A percentile compares a stretch with the other conserved stretches of the same genome.
These are phyloP conservation scores for Nomia melanderi DNA, from an alignment of 1,140 invertebrate species.

Conservation along the genomic window DNA sequence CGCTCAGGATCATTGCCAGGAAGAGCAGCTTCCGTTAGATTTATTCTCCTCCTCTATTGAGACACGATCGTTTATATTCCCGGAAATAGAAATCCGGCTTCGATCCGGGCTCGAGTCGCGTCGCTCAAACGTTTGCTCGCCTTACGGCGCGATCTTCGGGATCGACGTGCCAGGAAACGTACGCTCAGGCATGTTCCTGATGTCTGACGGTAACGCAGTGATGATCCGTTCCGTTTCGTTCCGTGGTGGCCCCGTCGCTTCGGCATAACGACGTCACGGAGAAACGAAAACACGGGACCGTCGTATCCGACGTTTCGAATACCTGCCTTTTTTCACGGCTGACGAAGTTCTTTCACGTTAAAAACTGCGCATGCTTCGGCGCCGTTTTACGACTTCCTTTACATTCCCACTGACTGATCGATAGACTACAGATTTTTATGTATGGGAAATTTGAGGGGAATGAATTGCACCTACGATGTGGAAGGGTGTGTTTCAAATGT, in stretches of 20 bases:
- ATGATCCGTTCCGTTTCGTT: neutral
- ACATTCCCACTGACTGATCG: too few relatives aligned
- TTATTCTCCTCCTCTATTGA: conserved; percentile 72
- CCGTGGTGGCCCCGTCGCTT: neutral
- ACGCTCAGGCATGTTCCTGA: conserved; percentile 2
- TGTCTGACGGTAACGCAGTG: conserved; percentile 3
- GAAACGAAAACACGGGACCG: neutral
- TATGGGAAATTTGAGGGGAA: too few relatives aligned
- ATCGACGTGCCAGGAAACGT: conserved; percentile 7
- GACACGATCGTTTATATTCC: conserved; percentile 74
- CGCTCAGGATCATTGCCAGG: conserved; percentile 68
- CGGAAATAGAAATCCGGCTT: conserved; percentile 70
- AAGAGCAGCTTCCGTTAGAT: conserved; percentile 71
- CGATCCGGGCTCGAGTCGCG: neutral
- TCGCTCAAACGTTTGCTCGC: conserved; percentile 13
- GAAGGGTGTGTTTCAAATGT: too few relatives aligned
- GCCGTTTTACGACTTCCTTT: too few relatives aligned
- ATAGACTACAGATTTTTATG: too few relatives aligned
- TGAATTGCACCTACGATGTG: too few relatives aligned
- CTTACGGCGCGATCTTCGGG: neutral
- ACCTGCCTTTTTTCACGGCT: too few relatives aligned
- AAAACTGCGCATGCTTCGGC: too few relatives aligned
- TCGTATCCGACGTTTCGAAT: neutral
- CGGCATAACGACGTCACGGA: neutral
- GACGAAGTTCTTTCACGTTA: too few relatives aligned